phyloP scores from a whole-genome alignment of 2,888 invertebrate genomes.

The Dryobota labecula region DNA sequence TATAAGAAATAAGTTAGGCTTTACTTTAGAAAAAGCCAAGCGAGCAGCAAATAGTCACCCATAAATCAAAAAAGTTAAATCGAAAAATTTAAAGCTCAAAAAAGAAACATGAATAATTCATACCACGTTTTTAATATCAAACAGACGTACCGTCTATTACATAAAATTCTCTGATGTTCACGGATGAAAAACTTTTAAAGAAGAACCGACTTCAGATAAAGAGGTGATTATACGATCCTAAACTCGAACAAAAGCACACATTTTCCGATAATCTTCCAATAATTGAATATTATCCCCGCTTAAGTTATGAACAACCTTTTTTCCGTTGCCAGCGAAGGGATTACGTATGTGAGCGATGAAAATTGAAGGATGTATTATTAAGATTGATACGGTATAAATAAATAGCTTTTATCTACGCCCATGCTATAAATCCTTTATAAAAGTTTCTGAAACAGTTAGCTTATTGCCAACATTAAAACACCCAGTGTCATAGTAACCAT shows the following conservation, averaged over 20 bases:
- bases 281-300: conserved; percentile 53
- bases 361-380: conserved; percentile 3
- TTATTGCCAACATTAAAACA: too few relatives aligned
- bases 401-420: not conserved
- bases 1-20: too few relatives aligned
- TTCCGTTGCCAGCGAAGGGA: conserved; percentile 13
- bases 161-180: not conserved
- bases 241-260: conserved; percentile 35
- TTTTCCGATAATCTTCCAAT: conserved; percentile 60
- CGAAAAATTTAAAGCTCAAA: not conserved
- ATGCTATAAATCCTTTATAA: too few relatives aligned
- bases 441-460: too few relatives aligned
- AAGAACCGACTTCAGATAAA: not conserved
- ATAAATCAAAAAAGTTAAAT: too few relatives aligned
- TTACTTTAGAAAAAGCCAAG: too few relatives aligned
- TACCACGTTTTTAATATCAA: conserved; percentile 5
- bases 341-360: conserved; percentile 22
- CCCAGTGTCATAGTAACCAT: too few relatives aligned
- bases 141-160: not conserved
- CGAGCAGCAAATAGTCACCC: too few relatives aligned
- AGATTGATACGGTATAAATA: not conserved
- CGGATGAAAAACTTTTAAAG: conserved; percentile 10
- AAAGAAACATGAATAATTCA: not conserved
- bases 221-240: conserved; percentile 22
- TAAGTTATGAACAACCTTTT: conserved; percentile 40